Evolutionary conservation across 2,113 vertebrate species (phyloP), one percentile per base, ranked within the genome.

Genomic region (Nanorana parkeri): DNA sequence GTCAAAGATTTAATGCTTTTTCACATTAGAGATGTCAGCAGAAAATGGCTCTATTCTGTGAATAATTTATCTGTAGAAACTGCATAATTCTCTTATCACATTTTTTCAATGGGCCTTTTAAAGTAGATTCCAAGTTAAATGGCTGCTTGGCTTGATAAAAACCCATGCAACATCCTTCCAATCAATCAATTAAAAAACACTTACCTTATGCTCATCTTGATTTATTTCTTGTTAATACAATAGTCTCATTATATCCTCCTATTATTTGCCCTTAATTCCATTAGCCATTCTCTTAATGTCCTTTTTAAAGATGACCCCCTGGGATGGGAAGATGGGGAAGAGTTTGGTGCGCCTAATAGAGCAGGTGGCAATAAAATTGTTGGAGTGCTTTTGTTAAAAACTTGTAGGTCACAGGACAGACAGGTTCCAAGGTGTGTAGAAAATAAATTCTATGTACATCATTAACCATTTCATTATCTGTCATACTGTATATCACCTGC

Each of bases 161-260:
- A 95, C 92, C 93, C 93, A 94, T 92, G 87, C 92, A 93, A 94
- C 93, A 95, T 94, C 91, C 92, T 96, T 96, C 95, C 96, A 97
- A 98, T 99, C 97, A 96, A 98, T 99, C 96, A 98, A 98, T 98
- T 99, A 98, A 98, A 98, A 99, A 99, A 97, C 97, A 98, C 97
- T 98, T 98, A 97, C 95, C 96, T 96, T 96, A 97, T 94, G 96
- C 94, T 98, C 96, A 96, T 96, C 95, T 94, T 98, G 96, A 99
- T 98, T 99, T 96, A 98, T 97, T 97, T 96, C 97, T 98, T 96
- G 96, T 98, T 99, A 99, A 99, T 98, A 99, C 94, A 97, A 99
- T 98, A 97, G 94, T 97, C 96, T 96, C 95, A 96, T 95, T 96
- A 97, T 98, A 97, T 96, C 95, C 94, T 95, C 95, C 94, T 96